Evolutionary conservation across 2,888 invertebrate species (phyloP).

Genomic region (Tryphoninae sp.): DNA sequence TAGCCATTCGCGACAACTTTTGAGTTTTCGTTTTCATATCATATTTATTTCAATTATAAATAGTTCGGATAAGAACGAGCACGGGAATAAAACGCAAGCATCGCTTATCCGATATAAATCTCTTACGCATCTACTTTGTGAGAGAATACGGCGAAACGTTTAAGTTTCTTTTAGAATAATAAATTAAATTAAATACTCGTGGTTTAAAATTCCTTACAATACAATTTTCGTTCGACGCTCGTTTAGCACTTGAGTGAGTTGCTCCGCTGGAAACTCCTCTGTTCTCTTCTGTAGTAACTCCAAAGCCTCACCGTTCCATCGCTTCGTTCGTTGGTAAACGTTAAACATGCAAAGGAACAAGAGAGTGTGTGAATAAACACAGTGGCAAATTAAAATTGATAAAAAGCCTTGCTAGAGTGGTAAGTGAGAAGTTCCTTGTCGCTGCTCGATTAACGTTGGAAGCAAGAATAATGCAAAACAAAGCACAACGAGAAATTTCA

Average conservation of each 20-base stretch:
- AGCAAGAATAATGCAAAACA: slow-evolving; percentile 10
- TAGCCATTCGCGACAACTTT: slow-evolving; percentile 50
- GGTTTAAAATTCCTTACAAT: slow-evolving; percentile 36
- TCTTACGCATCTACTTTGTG: neutral
- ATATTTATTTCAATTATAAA: slow-evolving; percentile 14
- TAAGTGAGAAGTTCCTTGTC: neutral
- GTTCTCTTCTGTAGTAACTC: slow-evolving; percentile 78
- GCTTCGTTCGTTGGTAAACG: slow-evolving; percentile 75
- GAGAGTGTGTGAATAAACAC: slow-evolving; percentile 62
- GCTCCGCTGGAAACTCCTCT: slow-evolving; percentile 78
- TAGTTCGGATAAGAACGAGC: slow-evolving; percentile 22
- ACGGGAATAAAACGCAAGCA: neutral
- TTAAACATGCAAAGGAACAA: slow-evolving; percentile 80
- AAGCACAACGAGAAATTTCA: slow-evolving; percentile 2
- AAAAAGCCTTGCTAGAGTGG: slow-evolving; percentile 22
- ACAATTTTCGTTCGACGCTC: slow-evolving; percentile 34
- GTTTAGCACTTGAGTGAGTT: slow-evolving; percentile 79
- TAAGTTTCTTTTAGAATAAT: slow-evolving; percentile 10
- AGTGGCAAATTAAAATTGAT: slow-evolving; percentile 57
- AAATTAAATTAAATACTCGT: slow-evolving; percentile 60
- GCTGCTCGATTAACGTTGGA: neutral
- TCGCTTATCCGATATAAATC: neutral
- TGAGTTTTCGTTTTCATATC: slow-evolving; percentile 35
- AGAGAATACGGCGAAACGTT: neutral
- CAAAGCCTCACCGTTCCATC: slow-evolving; percentile 80